phyloP scores from a whole-genome alignment of 2,113 vertebrate species.

The Stomatorhinus ivindoensis region DNA sequence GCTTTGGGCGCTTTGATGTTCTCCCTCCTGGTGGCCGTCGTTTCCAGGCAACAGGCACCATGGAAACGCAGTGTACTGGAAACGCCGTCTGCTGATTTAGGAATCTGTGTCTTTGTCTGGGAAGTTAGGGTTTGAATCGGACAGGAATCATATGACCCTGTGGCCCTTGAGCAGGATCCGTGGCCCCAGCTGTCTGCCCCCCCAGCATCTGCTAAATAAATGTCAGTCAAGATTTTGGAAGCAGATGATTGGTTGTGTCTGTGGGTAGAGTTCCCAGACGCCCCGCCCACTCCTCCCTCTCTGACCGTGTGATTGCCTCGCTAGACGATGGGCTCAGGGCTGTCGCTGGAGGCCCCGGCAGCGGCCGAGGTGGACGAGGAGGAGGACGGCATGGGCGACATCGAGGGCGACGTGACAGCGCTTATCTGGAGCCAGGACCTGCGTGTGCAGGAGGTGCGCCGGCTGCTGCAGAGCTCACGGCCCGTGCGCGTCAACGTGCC shows the following conservation, averaged over 20 bases:
- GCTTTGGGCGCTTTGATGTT: background rate
- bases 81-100: background rate
- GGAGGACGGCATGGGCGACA: conserved; percentile 93
- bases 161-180: background rate
- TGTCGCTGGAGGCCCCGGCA: conserved; percentile 72
- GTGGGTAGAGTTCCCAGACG: background rate
- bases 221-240: background rate
- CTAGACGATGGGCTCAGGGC: conserved; percentile 69
- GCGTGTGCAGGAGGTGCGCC: conserved; percentile 85
- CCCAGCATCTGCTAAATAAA: background rate
- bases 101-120: background rate
- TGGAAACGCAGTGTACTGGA: background rate
- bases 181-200: background rate
- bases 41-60: background rate
- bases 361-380: conserved; percentile 86
- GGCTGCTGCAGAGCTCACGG: conserved; percentile 87
- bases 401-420: conserved; percentile 86
- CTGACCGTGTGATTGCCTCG: conserved; percentile 12
- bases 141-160: background rate
- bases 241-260: background rate
- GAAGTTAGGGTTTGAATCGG: background rate
- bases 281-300: background rate
- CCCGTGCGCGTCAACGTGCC: conserved; percentile 87
- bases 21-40: background rate
- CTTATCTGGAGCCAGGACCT: conserved; percentile 94